A percentile compares a stretch with the other conserved stretches of the same genome.
Evolutionary conservation across 2,797 vertebrate genomes (phyloP).

Genomic region (Pseudopleuronectes americanus): DNA sequence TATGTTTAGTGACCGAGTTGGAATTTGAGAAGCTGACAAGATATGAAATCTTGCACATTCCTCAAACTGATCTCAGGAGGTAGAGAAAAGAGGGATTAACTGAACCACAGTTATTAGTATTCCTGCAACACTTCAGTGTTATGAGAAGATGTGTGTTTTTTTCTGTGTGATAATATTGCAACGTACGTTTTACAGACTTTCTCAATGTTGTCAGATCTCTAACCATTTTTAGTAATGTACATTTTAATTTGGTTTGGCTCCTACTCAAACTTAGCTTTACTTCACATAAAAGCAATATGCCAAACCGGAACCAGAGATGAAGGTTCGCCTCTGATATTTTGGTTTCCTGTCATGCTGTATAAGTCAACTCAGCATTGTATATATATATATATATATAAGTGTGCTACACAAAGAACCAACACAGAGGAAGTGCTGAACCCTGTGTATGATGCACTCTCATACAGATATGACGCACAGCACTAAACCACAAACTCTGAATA

Average conservation of each 20-base stretch:
- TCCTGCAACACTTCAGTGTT: background rate
- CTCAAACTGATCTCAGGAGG: slow-evolving; percentile 23
- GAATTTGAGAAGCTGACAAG: slow-evolving; percentile 25
- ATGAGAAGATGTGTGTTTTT: slow-evolving; percentile 1
- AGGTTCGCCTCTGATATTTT: background rate
- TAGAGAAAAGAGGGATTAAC: background rate
- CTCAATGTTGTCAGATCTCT: too few species aligned
- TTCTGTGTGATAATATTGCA: background rate
- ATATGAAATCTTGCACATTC: slow-evolving; percentile 49
- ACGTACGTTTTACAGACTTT: too few species aligned
- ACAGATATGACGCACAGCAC: slow-evolving; percentile 21
- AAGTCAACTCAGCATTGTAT: slow-evolving; percentile 10
- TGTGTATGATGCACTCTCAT: background rate
- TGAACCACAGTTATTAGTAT: background rate
- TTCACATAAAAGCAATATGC: too few species aligned
- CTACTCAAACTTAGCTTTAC: too few species aligned
- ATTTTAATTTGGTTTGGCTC: too few species aligned
- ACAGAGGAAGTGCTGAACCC: too few species aligned
- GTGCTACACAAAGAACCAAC: slow-evolving; percentile 26
- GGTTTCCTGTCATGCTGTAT: slow-evolving; percentile 20
- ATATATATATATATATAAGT: background rate
- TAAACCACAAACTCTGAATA: slow-evolving; percentile 33
- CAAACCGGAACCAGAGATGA: too few species aligned
- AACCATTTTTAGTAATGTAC: too few species aligned
- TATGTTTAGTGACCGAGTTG: slow-evolving; percentile 53